These are phyloP conservation scores for Sylvietta virens DNA, from an alignment of 2,113 vertebrate species.

Conservation along the genomic window DNA sequence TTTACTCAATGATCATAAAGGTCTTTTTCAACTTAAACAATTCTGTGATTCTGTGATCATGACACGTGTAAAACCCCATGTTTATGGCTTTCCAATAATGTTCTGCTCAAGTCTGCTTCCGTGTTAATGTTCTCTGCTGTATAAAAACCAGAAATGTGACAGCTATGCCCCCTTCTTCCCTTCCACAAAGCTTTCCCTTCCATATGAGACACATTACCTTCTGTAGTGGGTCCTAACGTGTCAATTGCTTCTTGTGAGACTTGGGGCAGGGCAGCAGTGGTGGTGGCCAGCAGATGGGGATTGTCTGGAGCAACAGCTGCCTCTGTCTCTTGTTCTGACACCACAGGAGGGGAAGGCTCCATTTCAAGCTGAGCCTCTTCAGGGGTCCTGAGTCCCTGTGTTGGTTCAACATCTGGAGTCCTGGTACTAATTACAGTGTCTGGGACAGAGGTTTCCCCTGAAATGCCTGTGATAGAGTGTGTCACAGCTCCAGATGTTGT, in stretches of 20 bases:
- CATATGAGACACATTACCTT: constrained; percentile 63
- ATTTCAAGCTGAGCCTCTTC: constrained; percentile 58
- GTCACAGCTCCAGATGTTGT: constrained; percentile 34
- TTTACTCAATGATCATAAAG: background rate
- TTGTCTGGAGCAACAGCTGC: constrained; percentile 2
- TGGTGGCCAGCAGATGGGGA: constrained; percentile 3
- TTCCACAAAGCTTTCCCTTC: background rate
- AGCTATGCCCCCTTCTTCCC: background rate
- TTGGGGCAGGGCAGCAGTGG: constrained; percentile 36
- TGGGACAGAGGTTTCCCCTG: constrained; percentile 57
- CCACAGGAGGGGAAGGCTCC: constrained; percentile 1
- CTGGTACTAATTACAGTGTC: constrained; percentile 39
- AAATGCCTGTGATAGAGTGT: background rate
- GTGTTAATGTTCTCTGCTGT: background rate
- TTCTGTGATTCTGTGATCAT: background rate
- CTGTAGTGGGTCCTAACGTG: background rate
- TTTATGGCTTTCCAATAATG: background rate
- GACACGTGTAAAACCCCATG: background rate
- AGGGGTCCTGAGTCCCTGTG: constrained; percentile 15
- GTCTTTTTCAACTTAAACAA: background rate
- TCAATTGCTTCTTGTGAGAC: constrained; percentile 47
- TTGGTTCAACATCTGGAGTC: constrained; percentile 52
- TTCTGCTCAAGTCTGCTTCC: background rate
- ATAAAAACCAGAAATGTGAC: background rate
- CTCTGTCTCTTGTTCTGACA: constrained; percentile 48